Conservation (phyloP, 2,888 invertebrate species). For the Sesamia inferens region DNA sequence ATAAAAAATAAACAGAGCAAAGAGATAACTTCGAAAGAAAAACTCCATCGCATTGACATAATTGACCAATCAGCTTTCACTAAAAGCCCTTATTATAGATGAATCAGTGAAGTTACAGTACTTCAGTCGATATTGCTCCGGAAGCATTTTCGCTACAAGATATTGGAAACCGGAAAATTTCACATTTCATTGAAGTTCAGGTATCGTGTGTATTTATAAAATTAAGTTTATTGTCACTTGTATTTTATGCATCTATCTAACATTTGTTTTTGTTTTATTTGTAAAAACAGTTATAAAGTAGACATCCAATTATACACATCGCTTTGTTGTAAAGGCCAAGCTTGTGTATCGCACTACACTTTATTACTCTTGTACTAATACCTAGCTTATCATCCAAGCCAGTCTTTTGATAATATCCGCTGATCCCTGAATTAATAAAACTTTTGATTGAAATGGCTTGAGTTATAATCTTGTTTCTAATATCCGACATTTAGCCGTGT, state of each 20-base stretch:
- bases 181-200: background rate
- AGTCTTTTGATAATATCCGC: conserved; percentile 16
- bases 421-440: conserved; percentile 30
- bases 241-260: background rate
- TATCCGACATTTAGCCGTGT: conserved; percentile 14
- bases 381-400: conserved; percentile 11
- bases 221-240: background rate
- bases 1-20: background rate
- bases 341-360: background rate
- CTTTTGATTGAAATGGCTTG: conserved; percentile 32
- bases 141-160: conserved; percentile 1
- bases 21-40: background rate
- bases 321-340: background rate
- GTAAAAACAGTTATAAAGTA: background rate
- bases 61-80: conserved; percentile 40
- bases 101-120: conserved; percentile 23
- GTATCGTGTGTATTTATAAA: conserved; percentile 6
- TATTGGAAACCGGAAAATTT: conserved; percentile 16
- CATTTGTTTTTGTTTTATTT: background rate
- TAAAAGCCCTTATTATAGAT: conserved; percentile 28
- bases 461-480: conserved; percentile 22
- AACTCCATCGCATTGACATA: conserved; percentile 7
- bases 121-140: conserved; percentile 14
- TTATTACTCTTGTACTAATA: conserved; percentile 6
- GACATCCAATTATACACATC: background rate